Evolutionary conservation across 2,888 invertebrate species (phyloP).

Genomic region (Polydrusus tereticollis): DNA sequence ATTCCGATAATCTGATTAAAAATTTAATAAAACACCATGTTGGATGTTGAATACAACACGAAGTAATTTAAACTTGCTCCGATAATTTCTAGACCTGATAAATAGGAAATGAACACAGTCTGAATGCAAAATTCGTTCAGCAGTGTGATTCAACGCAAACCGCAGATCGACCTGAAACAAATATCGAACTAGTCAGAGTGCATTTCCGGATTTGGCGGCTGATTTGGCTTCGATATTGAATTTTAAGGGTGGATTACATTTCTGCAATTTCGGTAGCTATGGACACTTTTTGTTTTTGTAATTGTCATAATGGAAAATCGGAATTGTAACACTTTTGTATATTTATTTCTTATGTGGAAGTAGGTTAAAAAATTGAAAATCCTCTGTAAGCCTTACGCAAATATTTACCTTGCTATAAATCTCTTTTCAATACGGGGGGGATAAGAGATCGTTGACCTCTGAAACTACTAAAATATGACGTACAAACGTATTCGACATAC

Average conservation of each 20-base stretch:
- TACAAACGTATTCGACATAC: conserved; percentile 36
- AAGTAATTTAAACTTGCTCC: conserved; percentile 7
- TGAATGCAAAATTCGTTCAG: conserved; percentile 12
- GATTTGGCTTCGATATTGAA: conserved; percentile 25
- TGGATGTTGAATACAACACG: neutral
- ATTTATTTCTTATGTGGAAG: neutral
- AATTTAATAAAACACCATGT: no score
- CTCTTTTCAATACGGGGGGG: conserved; percentile 4
- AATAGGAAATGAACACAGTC: conserved; percentile 13
- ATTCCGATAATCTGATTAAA: no score
- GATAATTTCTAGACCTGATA: neutral
- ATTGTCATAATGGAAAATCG: neutral
- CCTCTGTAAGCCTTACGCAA: neutral
- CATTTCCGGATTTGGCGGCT: conserved; percentile 19
- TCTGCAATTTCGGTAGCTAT: no score
- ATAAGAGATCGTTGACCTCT: conserved; percentile 33
- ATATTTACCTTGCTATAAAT: conserved; percentile 20
- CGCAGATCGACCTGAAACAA: conserved; percentile 19
- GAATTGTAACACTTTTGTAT: neutral
- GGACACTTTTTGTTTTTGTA: neutral
- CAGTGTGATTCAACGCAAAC: conserved; percentile 17
- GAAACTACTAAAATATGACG: conserved; percentile 29
- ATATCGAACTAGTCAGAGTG: conserved; percentile 22
- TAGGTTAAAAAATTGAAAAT: conserved; percentile 7
- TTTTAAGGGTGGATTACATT: neutral